Base-by-base conservation (phyloP, 2,113 vertebrate species). In the Cairina moschata region DNA sequence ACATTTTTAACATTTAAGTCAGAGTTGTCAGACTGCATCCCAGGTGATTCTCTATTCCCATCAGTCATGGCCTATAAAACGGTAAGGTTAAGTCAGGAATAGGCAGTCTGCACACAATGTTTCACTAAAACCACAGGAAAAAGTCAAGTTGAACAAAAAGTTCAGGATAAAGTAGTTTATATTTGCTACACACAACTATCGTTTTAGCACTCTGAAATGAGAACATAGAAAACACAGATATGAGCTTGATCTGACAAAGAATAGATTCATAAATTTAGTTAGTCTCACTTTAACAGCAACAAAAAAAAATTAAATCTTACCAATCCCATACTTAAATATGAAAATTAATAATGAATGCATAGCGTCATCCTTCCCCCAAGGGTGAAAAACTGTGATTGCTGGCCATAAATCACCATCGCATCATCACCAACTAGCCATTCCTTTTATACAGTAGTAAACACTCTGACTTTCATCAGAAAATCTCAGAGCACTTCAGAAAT, bases 1-100 rank as follows among this genome's bases (percentile, higher is more conserved):
- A 55, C 88, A 91, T 95, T 96, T 96, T 94, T 97, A 96, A 96
- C 91, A 89, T 71, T 96, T 91, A 96, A 95, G 87, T 83, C 90
- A 92, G 88, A 96, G 65, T 84, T 97, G 91, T 95, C 95, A 96
- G 73, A 22, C 89, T 96, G 62, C 81, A 88, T 96, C 83, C 88
- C 87, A 94, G 71, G 77, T 95, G 80, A 94, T 91, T 77, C 73
- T 83, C 71, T 90, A 93, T 72, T 97, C 84, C 74, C 85, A 96
- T 66, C 63, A 93, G 88, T 76, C 13, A 32, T 0, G 34, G 87
- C 80, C 88, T 93, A 90, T 81, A 94, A 96, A 97, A 87, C 72
- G 46, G 73, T 78, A 88, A 91, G 80, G 91, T 95, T 95, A 97
- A 95, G 71, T 87, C 28, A 74, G 85, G 85, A 96, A 93, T 9